Base-by-base conservation (phyloP, 2,888 invertebrate species). In the Uropetala carovei region DNA sequence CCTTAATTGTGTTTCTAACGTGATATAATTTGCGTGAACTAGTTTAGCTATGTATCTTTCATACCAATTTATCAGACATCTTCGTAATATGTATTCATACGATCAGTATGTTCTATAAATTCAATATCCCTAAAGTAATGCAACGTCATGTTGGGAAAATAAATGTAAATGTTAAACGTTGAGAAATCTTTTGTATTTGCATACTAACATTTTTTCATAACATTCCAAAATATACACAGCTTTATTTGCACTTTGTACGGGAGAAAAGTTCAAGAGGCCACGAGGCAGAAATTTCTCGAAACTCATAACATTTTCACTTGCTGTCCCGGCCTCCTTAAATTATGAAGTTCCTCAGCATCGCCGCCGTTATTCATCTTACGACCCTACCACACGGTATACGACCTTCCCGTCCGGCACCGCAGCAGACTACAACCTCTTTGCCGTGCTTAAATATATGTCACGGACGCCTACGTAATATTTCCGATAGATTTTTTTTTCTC, bases 281-380 rank as follows among this genome's bases (percentile, higher is more conserved):
- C 22, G 75, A 13, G 22, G 75, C 11, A 75, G 75, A 75, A 27
- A 75, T 75, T 75, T 27, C 75, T 14, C 22, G 18, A 27, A 75
- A 22, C 75, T 75, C 27, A 75, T 75, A 75, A 75, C 75, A 75
- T 75, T 75, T 75, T 75, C 75, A 75, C 75, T 75, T 27, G 75
- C 68, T 68, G 22, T 68, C 68, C 22, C 18, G 75, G 22, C 22
- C 75, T 75, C 75, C 75, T 75, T 75, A 75, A 75, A 75, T 75
- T 75, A 75, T 22, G 4, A 22, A 68, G 68, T 68, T 68, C 75
- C 75, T 22, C 75, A 75, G 75, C 75, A 27, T 75, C 75, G 22
- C 4, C 27, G 22, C 75, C 75, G 22, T 75, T 75, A 75, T 75
- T 75, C 75, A 75, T 75, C 27, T 27, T 18, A 22, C 75, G 27